Evolutionary conservation across 2,888 invertebrate genomes (phyloP).

Genomic region (Ormyrus labotus): DNA sequence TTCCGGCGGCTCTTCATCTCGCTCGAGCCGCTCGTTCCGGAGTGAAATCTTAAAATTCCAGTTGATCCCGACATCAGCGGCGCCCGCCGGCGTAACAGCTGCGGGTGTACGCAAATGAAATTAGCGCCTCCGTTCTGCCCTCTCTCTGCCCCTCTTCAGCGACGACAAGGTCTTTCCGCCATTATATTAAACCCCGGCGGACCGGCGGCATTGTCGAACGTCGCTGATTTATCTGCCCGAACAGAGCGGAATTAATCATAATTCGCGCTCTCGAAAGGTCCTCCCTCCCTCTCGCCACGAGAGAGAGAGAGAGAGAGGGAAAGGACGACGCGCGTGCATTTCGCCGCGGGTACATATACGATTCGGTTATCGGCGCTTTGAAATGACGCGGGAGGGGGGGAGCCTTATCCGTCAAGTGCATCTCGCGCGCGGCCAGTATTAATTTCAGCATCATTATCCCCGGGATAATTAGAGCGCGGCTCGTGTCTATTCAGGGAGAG

Average conservation of each 20-base stretch:
- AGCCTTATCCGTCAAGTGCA: constrained; percentile 47
- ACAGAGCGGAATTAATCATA: constrained; percentile 33
- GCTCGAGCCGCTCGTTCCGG: neutral
- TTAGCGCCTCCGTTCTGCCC: constrained; percentile 27
- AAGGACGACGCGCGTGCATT: constrained; percentile 8
- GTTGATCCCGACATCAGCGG: neutral
- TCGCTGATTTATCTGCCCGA: constrained; percentile 23
- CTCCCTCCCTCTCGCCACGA: neutral
- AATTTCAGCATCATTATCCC: constrained; percentile 47
- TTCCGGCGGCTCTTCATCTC: neutral
- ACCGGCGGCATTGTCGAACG: neutral
- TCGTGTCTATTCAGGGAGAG: constrained; percentile 34
- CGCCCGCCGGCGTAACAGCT: constrained; percentile 6
- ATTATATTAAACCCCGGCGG: constrained; percentile 31
- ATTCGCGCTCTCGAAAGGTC: constrained; percentile 14
- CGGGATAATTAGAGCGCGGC: constrained; percentile 41
- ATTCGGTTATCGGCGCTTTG: constrained; percentile 24
- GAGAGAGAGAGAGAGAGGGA: neutral
- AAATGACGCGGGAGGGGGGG: neutral
- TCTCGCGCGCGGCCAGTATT: constrained; percentile 28
- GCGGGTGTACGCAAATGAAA: constrained; percentile 29
- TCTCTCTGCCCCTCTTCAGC: too few relatives aligned
- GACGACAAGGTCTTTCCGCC: constrained; percentile 2
- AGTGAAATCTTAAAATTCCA: neutral
- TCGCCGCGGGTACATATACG: neutral